Base-by-base conservation (phyloP, 2,888 invertebrate genomes). In the Apoda limacodes region DNA sequence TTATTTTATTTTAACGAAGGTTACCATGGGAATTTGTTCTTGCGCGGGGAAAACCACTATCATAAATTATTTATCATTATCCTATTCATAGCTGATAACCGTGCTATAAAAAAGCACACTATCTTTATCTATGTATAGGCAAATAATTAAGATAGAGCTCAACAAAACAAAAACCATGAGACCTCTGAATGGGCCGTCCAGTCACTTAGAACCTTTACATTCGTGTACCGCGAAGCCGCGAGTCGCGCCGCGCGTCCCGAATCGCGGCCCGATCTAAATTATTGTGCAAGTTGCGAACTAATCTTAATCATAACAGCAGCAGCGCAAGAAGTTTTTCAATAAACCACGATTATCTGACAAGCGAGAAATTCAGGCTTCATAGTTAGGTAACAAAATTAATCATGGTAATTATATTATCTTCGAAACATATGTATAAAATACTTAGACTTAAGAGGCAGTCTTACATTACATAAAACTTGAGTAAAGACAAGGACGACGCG, bases 231-330 rank as follows among this genome's bases (percentile, higher is more conserved):
- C 59, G 64, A 54, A 56, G 54, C 52, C 58, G 49, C 50, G 49
- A 52, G 52, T 35, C 40, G 45, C 48, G 39, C 39, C 31, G 41
- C 48, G 55, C 50, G 49, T 46, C 44, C 50, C 51, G 46, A 61
- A 65, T 66, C 64, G 64, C 52, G 57, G 61, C 62, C 68, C 69
- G 57, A 75, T 74, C 72, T 75, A 64, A 75, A 70, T 75, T 71
- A 75, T 66, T 71, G 62, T 65, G 51, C 63, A 69, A 74, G 55
- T 74, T 70, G 53, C 37, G 55, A 71, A 67, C 66, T 74, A 69
- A 75, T 61, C 71, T 67, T 63, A 68, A 69, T 68, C 67, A 69
- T 48, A 27, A 43, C 46, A 45, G 55, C 57, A 46, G 43, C 45
- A 44, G 39, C 37, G 52, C 48, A 53, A 41, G 33, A 66, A 75